phyloP scores from a whole-genome alignment of 2,797 vertebrate genomes.

The Chelon auratus region DNA sequence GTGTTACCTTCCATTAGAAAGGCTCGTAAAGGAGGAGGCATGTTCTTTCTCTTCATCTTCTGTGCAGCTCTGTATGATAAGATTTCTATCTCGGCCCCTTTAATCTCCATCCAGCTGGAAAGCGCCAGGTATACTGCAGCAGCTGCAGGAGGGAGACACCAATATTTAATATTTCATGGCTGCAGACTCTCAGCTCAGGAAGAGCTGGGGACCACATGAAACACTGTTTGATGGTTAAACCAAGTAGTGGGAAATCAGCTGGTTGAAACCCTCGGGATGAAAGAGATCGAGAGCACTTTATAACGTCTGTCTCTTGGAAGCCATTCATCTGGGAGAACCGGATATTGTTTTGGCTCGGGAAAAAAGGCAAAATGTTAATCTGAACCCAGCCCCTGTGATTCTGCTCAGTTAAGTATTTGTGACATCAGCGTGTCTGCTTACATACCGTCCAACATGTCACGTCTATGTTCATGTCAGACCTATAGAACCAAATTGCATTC shows the following conservation, averaged over 20 bases:
- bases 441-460: not conserved
- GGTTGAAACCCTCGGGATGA: slow-evolving; percentile 53
- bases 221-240: slow-evolving; percentile 68
- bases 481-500: not conserved
- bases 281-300: slow-evolving; percentile 42
- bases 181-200: slow-evolving; percentile 45
- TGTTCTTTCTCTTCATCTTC: slow-evolving; percentile 18
- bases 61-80: slow-evolving; percentile 15
- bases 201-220: slow-evolving; percentile 63
- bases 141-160: slow-evolving; percentile 41
- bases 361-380: slow-evolving; percentile 23
- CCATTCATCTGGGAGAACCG: slow-evolving; percentile 59
- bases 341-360: slow-evolving; percentile 41
- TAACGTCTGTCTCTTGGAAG: slow-evolving; percentile 45
- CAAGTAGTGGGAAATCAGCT: slow-evolving; percentile 59
- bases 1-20: slow-evolving; percentile 23
- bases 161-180: slow-evolving; percentile 70
- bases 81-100: slow-evolving; percentile 39
- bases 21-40: not conserved
- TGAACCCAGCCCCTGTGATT: slow-evolving; percentile 26
- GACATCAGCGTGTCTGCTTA: slow-evolving; percentile 16
- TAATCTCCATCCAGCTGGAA: slow-evolving; percentile 61
- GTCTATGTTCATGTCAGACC: not conserved
- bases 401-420: slow-evolving; percentile 13
- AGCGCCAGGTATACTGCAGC: slow-evolving; percentile 37